Base-by-base conservation (phyloP, 2,888 invertebrate genomes). In the Atrina japonica region DNA sequence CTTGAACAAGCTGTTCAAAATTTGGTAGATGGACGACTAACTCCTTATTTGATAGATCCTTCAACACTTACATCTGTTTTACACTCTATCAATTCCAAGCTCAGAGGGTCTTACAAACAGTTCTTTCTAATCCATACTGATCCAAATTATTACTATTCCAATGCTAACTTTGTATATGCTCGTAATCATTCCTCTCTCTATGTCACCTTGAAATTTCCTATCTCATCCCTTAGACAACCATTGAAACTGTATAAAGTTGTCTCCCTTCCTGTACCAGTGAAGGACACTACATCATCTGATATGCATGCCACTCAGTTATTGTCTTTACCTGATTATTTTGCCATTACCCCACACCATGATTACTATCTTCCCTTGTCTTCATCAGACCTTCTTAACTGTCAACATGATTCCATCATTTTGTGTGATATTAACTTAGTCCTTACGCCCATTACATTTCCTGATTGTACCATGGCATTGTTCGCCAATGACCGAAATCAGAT, bases 271-370 rank as follows among this genome's bases (percentile, higher is more conserved):
- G 64, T 64, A 14, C 64, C 64, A 16, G n/a, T 53, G 5, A 40
- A 52, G 25, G n/a, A 16, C 40, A 52, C 30, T 25, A n/a, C 40
- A 41, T 11, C 18, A 11, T 40, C 40, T 35, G 14, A 25, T 14
- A 30, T 25, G 21, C 64, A 64, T 52, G 64, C 53, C 16, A 64
- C 64, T 18, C 53, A 64, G 53, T 21, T 53, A 18, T 25, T 64
- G 27, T 29, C 29, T 18, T 16, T 64, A n/a, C 53, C 64, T 25
- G 25, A 25, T 23, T 56, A 55, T 27, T 40, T 55, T 45, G 56
- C 41, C 18, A 50, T 64, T 6, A 53, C 41, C 41, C 11, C 40
- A 6, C 27, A 64, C 27, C 27, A 30, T 29, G 49, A 61, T n/a
- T 50, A 50, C 29, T 49, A 30, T 35, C 30, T 47, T 18, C 11